These are phyloP conservation scores for Camponotus vicinus DNA, from an alignment of 1,140 invertebrate species.

Conservation along the genomic window DNA sequence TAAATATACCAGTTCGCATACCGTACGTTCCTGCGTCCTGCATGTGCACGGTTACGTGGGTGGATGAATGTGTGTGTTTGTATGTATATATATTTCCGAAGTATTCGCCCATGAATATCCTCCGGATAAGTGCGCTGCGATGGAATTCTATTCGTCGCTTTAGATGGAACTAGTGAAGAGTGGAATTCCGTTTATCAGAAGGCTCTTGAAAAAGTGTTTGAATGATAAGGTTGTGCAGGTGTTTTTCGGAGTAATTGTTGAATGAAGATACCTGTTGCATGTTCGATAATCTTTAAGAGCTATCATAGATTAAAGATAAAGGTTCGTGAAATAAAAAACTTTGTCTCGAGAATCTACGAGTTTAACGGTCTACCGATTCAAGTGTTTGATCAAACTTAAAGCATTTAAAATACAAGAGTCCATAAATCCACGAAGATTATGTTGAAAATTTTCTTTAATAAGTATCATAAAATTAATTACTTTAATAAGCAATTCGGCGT, in stretches of 20 bases:
- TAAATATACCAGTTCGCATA: slow-evolving; percentile 66
- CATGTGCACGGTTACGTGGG: slow-evolving; percentile 28
- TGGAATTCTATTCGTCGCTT: not conserved
- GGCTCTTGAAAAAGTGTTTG: not conserved
- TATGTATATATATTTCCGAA: slow-evolving; percentile 16
- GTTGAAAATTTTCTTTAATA: not conserved
- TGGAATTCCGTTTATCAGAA: not conserved
- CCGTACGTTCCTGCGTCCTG: slow-evolving; percentile 54
- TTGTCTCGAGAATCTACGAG: not conserved
- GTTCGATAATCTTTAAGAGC: not conserved
- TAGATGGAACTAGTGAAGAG: not conserved
- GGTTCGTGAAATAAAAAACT: not conserved
- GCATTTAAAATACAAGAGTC: not conserved
- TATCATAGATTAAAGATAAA: not conserved
- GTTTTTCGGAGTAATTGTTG: not conserved
- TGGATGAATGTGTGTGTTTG: not conserved
- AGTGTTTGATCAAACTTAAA: not conserved
- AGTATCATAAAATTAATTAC: too few relatives aligned
- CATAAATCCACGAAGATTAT: not conserved
- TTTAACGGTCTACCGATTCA: not conserved
- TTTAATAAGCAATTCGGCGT: not conserved
- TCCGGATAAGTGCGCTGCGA: not conserved
- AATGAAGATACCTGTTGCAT: not conserved
- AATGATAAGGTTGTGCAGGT: not conserved
- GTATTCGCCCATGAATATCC: not conserved